Percentiles rank a stretch among this genome's conserved stretches.
phyloP scores from a whole-genome alignment of 2,113 vertebrate species.

The Thamnaconus septentrionalis region DNA sequence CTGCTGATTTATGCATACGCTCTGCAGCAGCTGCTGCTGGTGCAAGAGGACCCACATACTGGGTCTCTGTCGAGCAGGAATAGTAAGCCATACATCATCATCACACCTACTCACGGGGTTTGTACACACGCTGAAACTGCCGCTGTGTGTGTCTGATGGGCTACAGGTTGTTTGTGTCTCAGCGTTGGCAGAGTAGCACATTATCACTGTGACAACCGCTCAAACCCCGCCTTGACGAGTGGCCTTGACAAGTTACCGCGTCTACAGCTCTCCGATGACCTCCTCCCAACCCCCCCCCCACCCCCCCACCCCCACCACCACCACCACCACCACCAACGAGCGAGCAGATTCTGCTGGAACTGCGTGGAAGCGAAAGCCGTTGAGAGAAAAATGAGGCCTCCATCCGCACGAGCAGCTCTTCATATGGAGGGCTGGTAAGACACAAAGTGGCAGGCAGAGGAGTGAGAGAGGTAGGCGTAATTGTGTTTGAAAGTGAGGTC shows the following conservation, averaged over 20 bases:
- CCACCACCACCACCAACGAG: constrained; percentile 9
- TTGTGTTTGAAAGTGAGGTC: constrained; percentile 60
- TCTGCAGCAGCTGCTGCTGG: constrained; percentile 4
- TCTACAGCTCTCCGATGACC: constrained; percentile 51
- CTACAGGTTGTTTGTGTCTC: constrained; percentile 30
- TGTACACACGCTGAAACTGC: constrained; percentile 8
- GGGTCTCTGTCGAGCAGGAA: constrained; percentile 31
- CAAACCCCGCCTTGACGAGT: not conserved
- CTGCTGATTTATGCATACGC: not conserved
- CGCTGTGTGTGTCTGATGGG: constrained; percentile 7
- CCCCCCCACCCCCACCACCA: not conserved
- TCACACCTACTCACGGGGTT: constrained; percentile 18
- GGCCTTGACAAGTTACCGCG: constrained; percentile 45
- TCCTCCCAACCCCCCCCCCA: constrained; percentile 2
- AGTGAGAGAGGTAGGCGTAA: constrained; percentile 40
- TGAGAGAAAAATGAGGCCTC: constrained; percentile 42
- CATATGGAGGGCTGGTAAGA: constrained; percentile 33
- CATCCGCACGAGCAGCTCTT: constrained; percentile 43
- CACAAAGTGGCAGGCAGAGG: constrained; percentile 34
- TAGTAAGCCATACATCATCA: constrained; percentile 53
- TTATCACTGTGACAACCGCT: constrained; percentile 15
- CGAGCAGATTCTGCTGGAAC: constrained; percentile 20
- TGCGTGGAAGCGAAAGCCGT: constrained; percentile 32
- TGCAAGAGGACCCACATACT: not conserved
- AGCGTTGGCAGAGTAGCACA: constrained; percentile 34